Percentiles rank a stretch among this genome's conserved stretches.
phyloP scores from a whole-genome alignment of 92 coral and sea anemone genomes.

The Porites rus region DNA sequence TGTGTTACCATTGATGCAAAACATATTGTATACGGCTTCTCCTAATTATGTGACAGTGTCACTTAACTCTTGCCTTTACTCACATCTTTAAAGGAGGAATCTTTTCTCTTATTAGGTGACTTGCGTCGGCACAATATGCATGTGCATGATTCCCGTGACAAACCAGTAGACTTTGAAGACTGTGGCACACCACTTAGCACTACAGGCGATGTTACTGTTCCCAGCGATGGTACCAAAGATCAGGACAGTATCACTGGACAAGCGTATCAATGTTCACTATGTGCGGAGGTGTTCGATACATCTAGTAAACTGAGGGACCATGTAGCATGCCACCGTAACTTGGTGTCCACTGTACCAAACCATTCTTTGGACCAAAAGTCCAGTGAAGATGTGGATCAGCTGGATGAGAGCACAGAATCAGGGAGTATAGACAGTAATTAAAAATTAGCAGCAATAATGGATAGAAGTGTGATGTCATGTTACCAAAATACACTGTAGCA shows the following conservation, averaged over 20 bases:
- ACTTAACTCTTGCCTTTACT: too few species aligned
- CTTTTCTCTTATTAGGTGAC: slow-evolving; percentile 71
- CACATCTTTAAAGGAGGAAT: not conserved
- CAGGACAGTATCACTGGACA: slow-evolving; percentile 8
- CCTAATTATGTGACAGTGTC: too few species aligned
- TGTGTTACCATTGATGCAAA: too few species aligned
- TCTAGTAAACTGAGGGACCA: slow-evolving; percentile 10
- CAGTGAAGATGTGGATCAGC: not conserved
- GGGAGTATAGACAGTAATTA: slow-evolving; percentile 16
- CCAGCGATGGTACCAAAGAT: slow-evolving; percentile 56
- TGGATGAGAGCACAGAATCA: slow-evolving; percentile 22
- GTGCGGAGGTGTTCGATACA: not conserved
- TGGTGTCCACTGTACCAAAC: not conserved
- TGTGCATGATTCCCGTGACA: slow-evolving; percentile 89
- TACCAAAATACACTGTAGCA: too few species aligned
- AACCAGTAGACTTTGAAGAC: slow-evolving; percentile 74
- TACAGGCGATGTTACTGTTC: slow-evolving; percentile 60
- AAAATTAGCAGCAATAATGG: not conserved
- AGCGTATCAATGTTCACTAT: slow-evolving; percentile 6
- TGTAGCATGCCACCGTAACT: not conserved
- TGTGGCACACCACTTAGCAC: slow-evolving; percentile 66
- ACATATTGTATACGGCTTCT: too few species aligned
- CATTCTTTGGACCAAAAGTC: not conserved
- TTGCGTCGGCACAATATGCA: slow-evolving; percentile 92
- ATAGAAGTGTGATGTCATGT: not conserved